Evolutionary conservation across 92 coral and sea anemone genomes (phyloP), one percentile per base, ranked within the genome.

Genomic region (Epizoanthus ramosus): DNA sequence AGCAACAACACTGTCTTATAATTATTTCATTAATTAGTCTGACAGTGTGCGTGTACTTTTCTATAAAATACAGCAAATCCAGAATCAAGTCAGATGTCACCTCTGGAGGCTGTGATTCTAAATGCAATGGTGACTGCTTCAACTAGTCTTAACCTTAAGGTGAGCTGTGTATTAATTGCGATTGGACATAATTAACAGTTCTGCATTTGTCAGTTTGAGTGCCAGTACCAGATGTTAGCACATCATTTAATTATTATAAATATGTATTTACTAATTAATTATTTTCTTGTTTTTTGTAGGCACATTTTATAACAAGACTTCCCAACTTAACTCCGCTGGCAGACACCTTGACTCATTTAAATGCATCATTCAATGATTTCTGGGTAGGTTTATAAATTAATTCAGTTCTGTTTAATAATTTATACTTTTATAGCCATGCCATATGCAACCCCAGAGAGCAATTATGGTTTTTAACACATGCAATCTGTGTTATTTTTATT

Each of bases 321-420:
- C 98, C 98, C 47, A 88, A 87, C 47, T 76, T 96, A 54, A 81
- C 75, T 3, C 88, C 92, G 70, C 84, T 96, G 64, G 84, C 93
- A 71, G 89, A 81, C 63, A 85, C 85, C 54, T 86, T 96, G 47
- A 96, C 98, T 33, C 96, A 94, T 57, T 71, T 96, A 13, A 93
- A 93, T 88, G 91, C 93, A 6, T 93, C 98, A 7, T 95, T 95
- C 74, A 95, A 95, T 80, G 93, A 95, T 72, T 92, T 95, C 76
- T 90, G 95, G 98, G 98, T 95, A 73, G 71, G 98, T 56, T 71
- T 13, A 50, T 37, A 21, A 14, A 8, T 3, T 33, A 6, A 3
- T 0, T 1, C 1, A 16, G 10, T 19, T 37, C 5, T 37, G 43
- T 37, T 1, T n/a, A n/a, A n/a, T n/a, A n/a, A n/a, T n/a, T n/a